A percentile compares a stretch with the other conserved stretches of the same genome.
Evolutionary conservation across 2,113 vertebrate genomes (phyloP).

Genomic region (Aythya baeri): DNA sequence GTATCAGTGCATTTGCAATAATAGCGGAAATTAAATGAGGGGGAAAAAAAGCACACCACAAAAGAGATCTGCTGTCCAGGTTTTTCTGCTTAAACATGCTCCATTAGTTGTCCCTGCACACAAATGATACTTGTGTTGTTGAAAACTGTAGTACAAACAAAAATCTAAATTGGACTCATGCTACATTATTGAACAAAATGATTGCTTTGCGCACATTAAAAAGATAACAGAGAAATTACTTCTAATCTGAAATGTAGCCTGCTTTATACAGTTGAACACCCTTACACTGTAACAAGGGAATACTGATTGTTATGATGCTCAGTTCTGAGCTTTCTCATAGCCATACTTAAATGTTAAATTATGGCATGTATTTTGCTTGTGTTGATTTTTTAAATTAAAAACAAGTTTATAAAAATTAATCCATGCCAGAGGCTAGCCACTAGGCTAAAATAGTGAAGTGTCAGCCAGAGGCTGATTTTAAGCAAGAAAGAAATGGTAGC

Average conservation of each 20-base stretch:
- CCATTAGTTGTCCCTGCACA: background rate
- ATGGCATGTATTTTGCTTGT: background rate
- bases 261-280: background rate
- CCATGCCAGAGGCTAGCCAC: background rate
- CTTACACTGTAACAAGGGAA: background rate
- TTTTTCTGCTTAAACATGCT: background rate
- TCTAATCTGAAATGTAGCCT: background rate
- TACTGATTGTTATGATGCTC: background rate
- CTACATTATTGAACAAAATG: background rate
- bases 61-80: background rate
- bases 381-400: slow-evolving; percentile 2
- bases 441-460: background rate
- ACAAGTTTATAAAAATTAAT: background rate
- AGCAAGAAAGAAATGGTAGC: background rate
- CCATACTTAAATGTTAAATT: background rate
- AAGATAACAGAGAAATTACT: background rate
- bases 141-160: background rate
- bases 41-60: background rate
- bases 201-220: background rate
- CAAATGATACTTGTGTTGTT: background rate
- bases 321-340: background rate
- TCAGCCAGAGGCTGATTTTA: background rate
- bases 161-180: background rate
- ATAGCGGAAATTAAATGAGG: background rate
- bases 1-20: background rate